Base-by-base conservation (phyloP, 1,140 invertebrate species). In the Papilio polytes region DNA sequence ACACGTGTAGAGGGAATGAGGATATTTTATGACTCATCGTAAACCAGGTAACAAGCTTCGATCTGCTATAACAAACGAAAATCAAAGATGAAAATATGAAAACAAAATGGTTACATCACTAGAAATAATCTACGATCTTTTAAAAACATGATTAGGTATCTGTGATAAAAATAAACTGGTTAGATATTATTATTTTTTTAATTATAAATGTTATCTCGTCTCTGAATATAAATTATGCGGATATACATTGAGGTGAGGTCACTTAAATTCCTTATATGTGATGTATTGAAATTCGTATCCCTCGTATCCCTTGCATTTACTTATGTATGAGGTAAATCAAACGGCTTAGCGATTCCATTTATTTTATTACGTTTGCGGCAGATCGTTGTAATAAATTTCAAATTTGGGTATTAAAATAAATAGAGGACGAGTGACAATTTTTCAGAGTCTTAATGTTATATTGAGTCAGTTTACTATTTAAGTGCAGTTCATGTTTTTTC, bases 261-360 rank as follows among this genome's bases (percentile, higher is more conserved):
- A 53, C 46, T 31, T 76, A 53, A 56, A 53, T 53, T 9, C 73
- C 46, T 51, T 26, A 12, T 46, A 22, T 46, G 74, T 76, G 74
- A 76, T 76, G 46, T 53, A 77, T 77, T 77, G 74, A 53, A 51
- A 77, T 48, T 77, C 36, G 74, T 36, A 51, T 56, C 74, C 74
- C 74, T 51, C 74, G 22, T 26, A 53, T 76, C 74, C 74, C 48
- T 77, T 77, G 51, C 74, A 77, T 77, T 77, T 56, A 56, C 26
- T 77, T 77, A 77, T 77, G 46, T 77, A 77, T 77, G 74, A 77
- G 48, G 20, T 9, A 53, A 53, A 77, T 77, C 15, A 77, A 18
- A 53, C 20, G 15, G 74, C 48, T 26, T 31, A 56, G 74, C 2
- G 26, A 77, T 56, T 77, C 74, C 74, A 56, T 77, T 77, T 77